Evolutionary conservation across 2,888 invertebrate species (phyloP), one percentile per base, ranked within the genome.

Genomic region (Leistus spinibarbis): DNA sequence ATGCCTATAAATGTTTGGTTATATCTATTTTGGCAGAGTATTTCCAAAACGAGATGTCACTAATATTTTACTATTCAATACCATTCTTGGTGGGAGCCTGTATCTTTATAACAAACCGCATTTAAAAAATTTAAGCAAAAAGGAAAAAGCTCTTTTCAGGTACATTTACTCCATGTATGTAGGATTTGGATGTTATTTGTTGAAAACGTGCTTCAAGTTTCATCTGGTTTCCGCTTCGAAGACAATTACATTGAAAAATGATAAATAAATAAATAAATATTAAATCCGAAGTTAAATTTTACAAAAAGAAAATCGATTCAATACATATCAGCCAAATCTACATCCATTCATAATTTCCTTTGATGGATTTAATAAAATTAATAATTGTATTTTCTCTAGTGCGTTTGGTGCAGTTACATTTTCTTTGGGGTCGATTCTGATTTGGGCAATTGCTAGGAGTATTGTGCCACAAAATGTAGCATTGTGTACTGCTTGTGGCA

Each of bases 351-450:
- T 40, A 40, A 40, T 40, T 40, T 40, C n/a, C n/a, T 56, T 70
- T 56, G n/a, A n/a, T n/a, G n/a, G n/a, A n/a, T n/a, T n/a, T n/a
- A n/a, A n/a, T n/a, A n/a, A n/a, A n/a, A n/a, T n/a, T n/a, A n/a
- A n/a, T n/a, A n/a, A n/a, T n/a, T n/a, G n/a, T 40, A 13, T 40
- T 40, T 76, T 78, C 85, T 84, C 75, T 81, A 89, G 90, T 84
- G 84, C 85, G 57, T 87, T 93, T 76, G 94, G 94, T 69, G 92
- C 95, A 62, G 88, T 94, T 9, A 88, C 97, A 20, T 94, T 97
- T 88, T 95, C 95, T 78, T 91, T 97, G 82, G 97, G 97, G 13
- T 96, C 96, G 0, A 93, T 97, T 64, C 89, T 97, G 75, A 86
- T 93, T 77, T 96, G 96, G 94, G 97, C 97, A 7, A 91, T 97